Conservation (phyloP, 2,113 vertebrate genomes). For the Odontesthes bonariensis region DNA sequence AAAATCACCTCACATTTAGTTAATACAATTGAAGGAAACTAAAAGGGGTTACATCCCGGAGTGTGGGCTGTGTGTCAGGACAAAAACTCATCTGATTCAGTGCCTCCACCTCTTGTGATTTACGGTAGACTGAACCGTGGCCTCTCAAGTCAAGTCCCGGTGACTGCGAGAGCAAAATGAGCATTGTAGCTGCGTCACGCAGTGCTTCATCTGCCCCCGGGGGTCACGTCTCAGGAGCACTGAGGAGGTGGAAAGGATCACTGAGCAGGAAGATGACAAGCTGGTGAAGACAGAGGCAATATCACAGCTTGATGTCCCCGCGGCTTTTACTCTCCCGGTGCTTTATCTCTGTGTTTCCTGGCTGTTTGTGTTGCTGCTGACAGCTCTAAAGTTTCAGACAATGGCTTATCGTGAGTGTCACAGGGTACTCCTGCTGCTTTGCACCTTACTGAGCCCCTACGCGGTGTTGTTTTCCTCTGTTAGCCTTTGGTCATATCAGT, state of each 20-base stretch:
- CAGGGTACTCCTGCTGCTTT: slow-evolving; percentile 17
- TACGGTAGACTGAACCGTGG: slow-evolving; percentile 45
- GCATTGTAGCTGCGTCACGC: slow-evolving; percentile 61
- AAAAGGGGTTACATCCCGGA: not conserved
- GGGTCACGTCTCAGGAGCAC: slow-evolving; percentile 47
- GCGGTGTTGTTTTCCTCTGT: slow-evolving; percentile 20
- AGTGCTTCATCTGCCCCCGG: slow-evolving; percentile 38
- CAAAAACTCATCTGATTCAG: slow-evolving; percentile 31
- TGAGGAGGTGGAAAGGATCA: slow-evolving; percentile 29
- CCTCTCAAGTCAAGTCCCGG: slow-evolving; percentile 43
- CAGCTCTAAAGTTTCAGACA: slow-evolving; percentile 35
- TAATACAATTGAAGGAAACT: slow-evolving; percentile 74
- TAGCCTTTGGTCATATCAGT: not conserved
- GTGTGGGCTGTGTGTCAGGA: slow-evolving; percentile 16
- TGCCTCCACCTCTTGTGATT: slow-evolving; percentile 46
- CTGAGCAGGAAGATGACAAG: slow-evolving; percentile 42
- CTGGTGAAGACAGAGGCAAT: slow-evolving; percentile 20
- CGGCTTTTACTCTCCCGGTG: slow-evolving; percentile 25
- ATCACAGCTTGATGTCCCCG: slow-evolving; percentile 45
- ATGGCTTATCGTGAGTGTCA: slow-evolving; percentile 41
- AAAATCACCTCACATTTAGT: not conserved
- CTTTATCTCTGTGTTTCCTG: slow-evolving; percentile 61
- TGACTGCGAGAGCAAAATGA: slow-evolving; percentile 29
- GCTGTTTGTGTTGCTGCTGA: slow-evolving; percentile 28
- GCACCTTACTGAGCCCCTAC: slow-evolving; percentile 7